These are phyloP conservation scores for Calonectris borealis DNA, from an alignment of 2,113 vertebrate species.

Conservation along the genomic window DNA sequence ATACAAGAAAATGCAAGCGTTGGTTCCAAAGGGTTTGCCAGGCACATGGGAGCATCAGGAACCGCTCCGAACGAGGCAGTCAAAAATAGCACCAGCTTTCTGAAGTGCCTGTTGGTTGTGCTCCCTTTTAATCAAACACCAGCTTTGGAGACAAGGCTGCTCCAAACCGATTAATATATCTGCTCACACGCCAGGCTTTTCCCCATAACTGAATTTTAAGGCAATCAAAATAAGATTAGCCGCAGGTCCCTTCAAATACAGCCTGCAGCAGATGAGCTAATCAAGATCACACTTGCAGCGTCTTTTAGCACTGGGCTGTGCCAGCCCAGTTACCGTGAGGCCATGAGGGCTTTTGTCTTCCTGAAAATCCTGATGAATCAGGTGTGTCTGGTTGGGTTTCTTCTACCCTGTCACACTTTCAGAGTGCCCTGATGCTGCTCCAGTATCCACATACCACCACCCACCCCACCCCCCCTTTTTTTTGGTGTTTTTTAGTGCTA, in stretches of 20 bases:
- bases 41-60: not conserved
- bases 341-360: not conserved
- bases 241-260: not conserved
- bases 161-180: not conserved
- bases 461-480: too few relatives aligned
- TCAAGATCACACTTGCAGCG: not conserved
- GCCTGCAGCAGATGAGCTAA: not conserved
- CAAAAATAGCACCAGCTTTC: conserved; percentile 15
- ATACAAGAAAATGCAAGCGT: not conserved
- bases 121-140: conserved; percentile 24
- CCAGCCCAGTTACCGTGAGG: not conserved
- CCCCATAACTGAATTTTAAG: conserved; percentile 20
- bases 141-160: not conserved
- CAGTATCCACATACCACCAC: too few relatives aligned
- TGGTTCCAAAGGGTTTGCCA: not conserved
- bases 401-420: not conserved
- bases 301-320: not conserved
- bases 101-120: not conserved
- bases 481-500: not conserved
- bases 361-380: not conserved
- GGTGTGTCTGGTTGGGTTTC: not conserved
- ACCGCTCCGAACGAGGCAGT: not conserved
- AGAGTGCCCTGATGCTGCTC: not conserved
- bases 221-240: conserved; percentile 6
- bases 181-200: not conserved